These are phyloP conservation scores for Phylloscopus trochiloides DNA, from an alignment of 2,113 vertebrate genomes.

Conservation along the genomic window DNA sequence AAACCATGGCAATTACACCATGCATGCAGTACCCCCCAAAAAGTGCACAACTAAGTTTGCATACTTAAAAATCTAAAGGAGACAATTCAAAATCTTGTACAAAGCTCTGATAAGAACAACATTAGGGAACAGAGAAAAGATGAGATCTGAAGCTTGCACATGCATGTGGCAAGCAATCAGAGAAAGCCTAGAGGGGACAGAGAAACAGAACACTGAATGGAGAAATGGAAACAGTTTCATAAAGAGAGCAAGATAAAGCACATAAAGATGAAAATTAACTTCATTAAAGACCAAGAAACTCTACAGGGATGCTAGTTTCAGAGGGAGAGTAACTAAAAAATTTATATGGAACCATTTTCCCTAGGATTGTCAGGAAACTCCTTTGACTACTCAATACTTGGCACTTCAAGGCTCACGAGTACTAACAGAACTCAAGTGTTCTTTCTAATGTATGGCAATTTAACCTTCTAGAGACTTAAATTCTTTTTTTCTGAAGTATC, in stretches of 20 bases:
- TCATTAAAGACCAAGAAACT: not conserved
- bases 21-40: not conserved
- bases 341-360: not conserved
- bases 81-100: not conserved
- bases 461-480: not conserved
- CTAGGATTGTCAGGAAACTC: not conserved
- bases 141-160: not conserved
- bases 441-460: not conserved
- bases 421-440: not conserved
- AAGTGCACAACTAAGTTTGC: not conserved
- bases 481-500: not conserved
- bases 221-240: not conserved
- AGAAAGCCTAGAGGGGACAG: not conserved
- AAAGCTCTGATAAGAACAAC: not conserved
- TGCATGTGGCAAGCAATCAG: fast-evolving
- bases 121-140: not conserved
- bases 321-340: not conserved
- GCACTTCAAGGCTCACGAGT: not conserved
- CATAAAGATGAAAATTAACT: not conserved
- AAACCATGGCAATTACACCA: not conserved
- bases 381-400: not conserved
- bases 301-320: not conserved
- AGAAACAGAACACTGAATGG: not conserved
- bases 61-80: not conserved
- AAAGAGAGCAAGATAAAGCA: not conserved